phyloP scores from a whole-genome alignment of 1,140 invertebrate species.

The Temnothorax nylanderi region DNA sequence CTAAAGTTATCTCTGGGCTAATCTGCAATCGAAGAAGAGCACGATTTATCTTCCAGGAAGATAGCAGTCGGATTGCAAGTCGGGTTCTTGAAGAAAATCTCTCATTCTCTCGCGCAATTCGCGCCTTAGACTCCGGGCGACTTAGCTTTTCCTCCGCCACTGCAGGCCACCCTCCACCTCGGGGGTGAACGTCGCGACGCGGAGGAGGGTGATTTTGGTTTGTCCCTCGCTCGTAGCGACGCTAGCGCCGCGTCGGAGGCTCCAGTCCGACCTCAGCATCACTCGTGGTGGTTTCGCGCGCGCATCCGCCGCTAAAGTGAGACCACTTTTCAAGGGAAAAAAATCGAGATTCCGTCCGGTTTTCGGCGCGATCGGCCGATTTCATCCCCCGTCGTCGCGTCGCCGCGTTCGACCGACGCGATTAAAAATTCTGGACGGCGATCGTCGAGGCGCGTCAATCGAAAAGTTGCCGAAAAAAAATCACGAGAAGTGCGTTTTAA shows the following conservation, averaged over 20 bases:
- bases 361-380: not conserved
- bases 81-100: not conserved
- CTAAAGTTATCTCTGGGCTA: not conserved
- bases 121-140: slow-evolving; percentile 59
- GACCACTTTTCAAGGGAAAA: slow-evolving; percentile 47
- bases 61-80: not conserved
- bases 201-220: slow-evolving; percentile 76
- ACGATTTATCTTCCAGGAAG: not conserved
- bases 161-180: slow-evolving; percentile 59
- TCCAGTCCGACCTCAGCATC: slow-evolving; percentile 84
- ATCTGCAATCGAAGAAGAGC: not conserved
- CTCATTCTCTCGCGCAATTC: not conserved
- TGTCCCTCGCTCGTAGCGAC: slow-evolving; percentile 76
- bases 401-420: not conserved
- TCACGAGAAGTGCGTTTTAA: not conserved
- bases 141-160: slow-evolving; percentile 58
- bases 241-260: slow-evolving; percentile 81
- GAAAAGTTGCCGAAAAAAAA: not conserved
- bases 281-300: slow-evolving; percentile 82
- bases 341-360: slow-evolving; percentile 60
- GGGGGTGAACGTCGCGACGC: slow-evolving; percentile 59
- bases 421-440: slow-evolving; percentile 11
- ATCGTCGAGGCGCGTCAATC: slow-evolving; percentile 13
- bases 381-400: not conserved
- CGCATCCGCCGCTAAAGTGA: slow-evolving; percentile 70